Evolutionary conservation across 2,113 vertebrate genomes (phyloP), one percentile per base, ranked within the genome.

Genomic region (Elgaria multicarinata): DNA sequence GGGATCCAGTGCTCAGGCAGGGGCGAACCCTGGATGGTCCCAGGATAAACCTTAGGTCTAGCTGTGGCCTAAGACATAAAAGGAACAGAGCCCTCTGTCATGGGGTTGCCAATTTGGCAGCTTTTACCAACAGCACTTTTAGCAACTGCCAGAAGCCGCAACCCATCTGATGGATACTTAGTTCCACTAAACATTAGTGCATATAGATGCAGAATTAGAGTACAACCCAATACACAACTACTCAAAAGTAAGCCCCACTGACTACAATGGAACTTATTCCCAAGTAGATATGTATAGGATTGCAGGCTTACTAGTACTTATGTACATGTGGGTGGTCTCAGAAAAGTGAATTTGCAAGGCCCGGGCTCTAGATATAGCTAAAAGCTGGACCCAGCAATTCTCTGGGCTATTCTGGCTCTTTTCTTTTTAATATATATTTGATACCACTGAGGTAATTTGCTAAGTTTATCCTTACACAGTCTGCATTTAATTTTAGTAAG

Each of bases 401-500:
- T 93, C 4, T 76, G 46, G 20, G 67, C n/a, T 90, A n/a, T 89
- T 18, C 10, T 67, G 89, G 87, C 55, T 44, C n/a, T n/a, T n/a
- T n/a, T n/a, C n/a, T 93, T 91, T n/a, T 86, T 7, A 81, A 24
- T 42, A 9, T 26, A 77, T 87, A 93, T 90, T 67, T 92, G 92
- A 89, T 46, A 53, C 83, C 81, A 80, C 18, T 89, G 86, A 62
- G 87, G 39, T 92, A 90, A 93, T 95, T 94, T 88, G 86, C 87
- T 91, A 92, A 91, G 91, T 86, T 10, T 88, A 91, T 92, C 93
- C 85, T 86, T 93, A 58, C 3, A 53, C 92, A 87, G 44, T 91
- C 94, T 95, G 95, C 55, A 94, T 94, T 94, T 92, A 89, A 94
- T 96, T 95, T 95, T 88, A 87, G 0, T 31, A 1, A 92, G 75